Base-by-base conservation (phyloP, 1,140 invertebrate genomes). In the Bradynema listronoti region DNA sequence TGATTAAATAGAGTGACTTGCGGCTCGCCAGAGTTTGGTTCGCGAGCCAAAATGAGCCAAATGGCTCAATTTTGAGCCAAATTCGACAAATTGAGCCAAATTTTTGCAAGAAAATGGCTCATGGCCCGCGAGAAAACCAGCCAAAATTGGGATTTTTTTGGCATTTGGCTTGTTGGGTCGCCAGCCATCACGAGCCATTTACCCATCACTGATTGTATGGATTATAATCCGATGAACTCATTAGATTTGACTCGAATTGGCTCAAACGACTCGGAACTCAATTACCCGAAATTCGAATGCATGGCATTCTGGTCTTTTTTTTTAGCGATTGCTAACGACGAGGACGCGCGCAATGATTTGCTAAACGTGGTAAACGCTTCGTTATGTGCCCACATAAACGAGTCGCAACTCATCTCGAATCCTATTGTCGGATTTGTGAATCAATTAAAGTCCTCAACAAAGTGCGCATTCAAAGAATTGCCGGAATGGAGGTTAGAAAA, bases 331-430 rank as follows among this genome's bases (percentile, higher is more conserved):
- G 42, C 63, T 30, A 51, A 42, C 27, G 63, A 65, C 41, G 65
- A 65, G 42, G 65, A 65, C 2, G 55, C 50, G n/a, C 34, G 63
- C 11, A 29, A n/a, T 22, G 62, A 68, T 41, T 29, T 65, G 33
- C 54, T 65, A 34, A 65, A 68, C 25, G 55, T 62, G 39, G 24
- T 66, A 25, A 57, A 54, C 22, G 41, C 66, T 2, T 41, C 34
- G 11, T 56, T 68, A 1, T 68, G 66, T 25, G 25, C 59, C 34
- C 68, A 65, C 36, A 33, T 68, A n/a, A 66, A 68, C 36, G 61
- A 64, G 43, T 45, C 56, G 5, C 62, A 65, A 39, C 32, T 56
- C 9, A 25, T 68, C 16, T 43, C 43, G 16, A 65, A 65, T 42
- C 36, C 42, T 2, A 43, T 68, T 11, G 27, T 69, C 1, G 27